Base-by-base conservation (phyloP, 23 tunicate species). In the Halocynthia aurantium region DNA sequence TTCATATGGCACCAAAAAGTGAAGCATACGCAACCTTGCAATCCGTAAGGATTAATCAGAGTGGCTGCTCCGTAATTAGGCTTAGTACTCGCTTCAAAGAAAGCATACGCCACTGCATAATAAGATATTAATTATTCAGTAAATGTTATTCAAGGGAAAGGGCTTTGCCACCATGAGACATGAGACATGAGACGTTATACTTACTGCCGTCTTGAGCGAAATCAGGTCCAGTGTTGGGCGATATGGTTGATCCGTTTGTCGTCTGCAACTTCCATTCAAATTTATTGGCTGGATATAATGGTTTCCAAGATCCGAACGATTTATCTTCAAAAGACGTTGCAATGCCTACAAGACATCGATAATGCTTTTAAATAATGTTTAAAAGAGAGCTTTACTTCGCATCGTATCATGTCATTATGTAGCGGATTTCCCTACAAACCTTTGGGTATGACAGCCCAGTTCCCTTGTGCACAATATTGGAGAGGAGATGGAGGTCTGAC, bases 371-470 rank as follows among this genome's bases (percentile, higher is more conserved):
- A 31, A 31, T 31, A 31, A 31, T 31, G 44, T 31, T 31, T 31
- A 4, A 31, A 31, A 31, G 44, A 31, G 44, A 31, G 44, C 44
- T 31, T 31, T 31, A 31, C 44, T 31, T 31, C 4, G 4, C 44
- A 31, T 31, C 44, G 44, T 31, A 31, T 31, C 44, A 31, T 0
- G 44, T 31, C 44, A 31, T 31, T 31, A 31, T 31, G 44, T 31
- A 31, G 44, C 44, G 44, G 44, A 31, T 31, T 31, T 1, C 44
- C 44, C 56, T 6, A 53, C 78, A 53, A 8, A 56, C 78, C 56
- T 74, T 74, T 54, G 8, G 78, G 78, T 8, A 74, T 20, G 19
- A 74, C 54, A 0, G 78, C 78, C 78, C 78, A 74, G 40, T 21
- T 53, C 19, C 78, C 78, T 54, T 10, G 18, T 8, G 60, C 57